Base-by-base conservation (phyloP, 2,113 vertebrate species). In the Laticauda colubrina region DNA sequence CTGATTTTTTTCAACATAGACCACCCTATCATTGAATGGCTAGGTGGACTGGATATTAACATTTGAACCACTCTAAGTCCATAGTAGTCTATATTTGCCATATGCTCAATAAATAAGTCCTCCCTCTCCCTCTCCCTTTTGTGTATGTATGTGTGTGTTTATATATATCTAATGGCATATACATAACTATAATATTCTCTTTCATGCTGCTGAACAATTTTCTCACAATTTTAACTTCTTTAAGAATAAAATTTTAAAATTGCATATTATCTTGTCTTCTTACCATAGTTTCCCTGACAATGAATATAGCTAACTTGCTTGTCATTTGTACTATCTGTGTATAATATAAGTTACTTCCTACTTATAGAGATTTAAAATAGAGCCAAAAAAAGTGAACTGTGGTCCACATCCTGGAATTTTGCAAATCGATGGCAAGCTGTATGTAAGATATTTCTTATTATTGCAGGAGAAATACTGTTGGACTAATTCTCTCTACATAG, bases 141-240 rank as follows among this genome's bases (percentile, higher is more conserved):
- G 54, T 18, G 2, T 56, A 56, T 20, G 55, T 55, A 3, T 34
- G 4, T 21, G 11, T 18, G 3, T 85, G 14, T 39, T 39, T 85
- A 88, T 64, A 69, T n/a, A n/a, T 29, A 75, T 75, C 18, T 75
- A 34, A 20, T 39, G 69, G 18, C 69, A 81, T 39, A 81, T 34
- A 81, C 1, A 81, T n/a, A 39, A 81, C 6, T 81, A 20, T 39
- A 75, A 39, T 20, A 39, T 64, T 69, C 11, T n/a, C 29, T 64
- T 93, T 86, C 94, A 91, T 55, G 29, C 45, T 92, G 57, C 81
- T 26, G 91, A 89, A 89, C 53, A 91, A 87, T 81, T 88, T 88
- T 75, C 91, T 89, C 89, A 45, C 29, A 34, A 61, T 48, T 48
- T 61, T 61, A 39, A 75, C 89, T 81, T 20, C 21, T 90, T 81